Conservation (phyloP, 1,140 invertebrate species). For the Delia radicum region DNA sequence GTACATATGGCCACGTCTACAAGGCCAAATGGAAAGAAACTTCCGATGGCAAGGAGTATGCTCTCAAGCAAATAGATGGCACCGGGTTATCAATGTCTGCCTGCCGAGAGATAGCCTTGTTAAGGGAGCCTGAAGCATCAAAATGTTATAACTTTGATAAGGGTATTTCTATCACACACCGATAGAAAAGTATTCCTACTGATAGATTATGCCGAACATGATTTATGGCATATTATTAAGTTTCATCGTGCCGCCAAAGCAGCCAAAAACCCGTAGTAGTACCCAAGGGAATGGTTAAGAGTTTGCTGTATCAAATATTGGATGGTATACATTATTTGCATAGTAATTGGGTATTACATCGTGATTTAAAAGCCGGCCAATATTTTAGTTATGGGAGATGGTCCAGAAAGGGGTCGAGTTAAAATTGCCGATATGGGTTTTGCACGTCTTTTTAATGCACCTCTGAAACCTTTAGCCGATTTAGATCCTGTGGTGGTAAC, state of each 20-base stretch:
- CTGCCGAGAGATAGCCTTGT: slow-evolving; percentile 96
- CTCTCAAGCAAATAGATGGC: slow-evolving; percentile 98
- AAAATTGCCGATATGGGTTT: slow-evolving; percentile 99
- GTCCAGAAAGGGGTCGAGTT: slow-evolving; percentile 91
- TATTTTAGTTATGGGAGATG: slow-evolving; percentile 99
- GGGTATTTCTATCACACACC: slow-evolving; percentile 96
- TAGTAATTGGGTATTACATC: slow-evolving; percentile 98
- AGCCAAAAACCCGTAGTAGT: slow-evolving; percentile 97
- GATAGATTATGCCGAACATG: slow-evolving; percentile 99
- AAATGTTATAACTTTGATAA: slow-evolving; percentile 96
- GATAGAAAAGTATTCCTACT: slow-evolving; percentile 97
- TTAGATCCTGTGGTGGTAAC: slow-evolving; percentile 99
- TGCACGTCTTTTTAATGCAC: slow-evolving; percentile 97
- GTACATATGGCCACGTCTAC: slow-evolving; percentile 99
- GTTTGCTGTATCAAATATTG: slow-evolving; percentile 95
- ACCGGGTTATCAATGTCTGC: slow-evolving; percentile 99
- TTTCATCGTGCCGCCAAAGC: slow-evolving; percentile 98
- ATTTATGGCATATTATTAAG: slow-evolving; percentile 99
- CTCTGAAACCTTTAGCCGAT: slow-evolving; percentile 95
- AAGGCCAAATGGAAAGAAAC: slow-evolving; percentile 64
- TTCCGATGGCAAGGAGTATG: slow-evolving; percentile 89
- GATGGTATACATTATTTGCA: slow-evolving; percentile 99
- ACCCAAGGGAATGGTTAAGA: slow-evolving; percentile 97
- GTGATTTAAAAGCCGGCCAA: slow-evolving; percentile 99
- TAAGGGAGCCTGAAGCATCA: slow-evolving; percentile 96